A percentile compares a stretch with the other conserved stretches of the same genome.
Evolutionary conservation across 64 coral and sea anemone genomes (phyloP).

Genomic region (Montipora sp.): DNA sequence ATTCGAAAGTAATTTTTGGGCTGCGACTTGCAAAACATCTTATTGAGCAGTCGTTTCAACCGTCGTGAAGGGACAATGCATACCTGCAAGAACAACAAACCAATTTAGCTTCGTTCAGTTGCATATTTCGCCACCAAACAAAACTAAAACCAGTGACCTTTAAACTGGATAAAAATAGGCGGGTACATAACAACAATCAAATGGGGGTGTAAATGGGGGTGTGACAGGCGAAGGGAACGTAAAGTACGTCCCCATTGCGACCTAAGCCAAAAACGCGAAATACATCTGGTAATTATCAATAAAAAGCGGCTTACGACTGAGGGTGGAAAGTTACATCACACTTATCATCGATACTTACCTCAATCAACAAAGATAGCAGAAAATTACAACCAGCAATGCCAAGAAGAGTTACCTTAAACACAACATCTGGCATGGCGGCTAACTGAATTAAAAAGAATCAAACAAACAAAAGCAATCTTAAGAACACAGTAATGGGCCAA

Average conservation of each 20-base stretch:
- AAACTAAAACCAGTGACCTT: too few species aligned
- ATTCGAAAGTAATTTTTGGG: slow-evolving; percentile 40
- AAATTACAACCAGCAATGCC: slow-evolving; percentile 58
- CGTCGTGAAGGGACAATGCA: slow-evolving; percentile 15
- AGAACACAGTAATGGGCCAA: background rate
- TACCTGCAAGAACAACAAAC: background rate
- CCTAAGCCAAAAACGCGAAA: background rate
- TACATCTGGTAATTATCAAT: background rate
- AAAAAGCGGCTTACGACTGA: too few species aligned
- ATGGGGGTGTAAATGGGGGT: too few species aligned
- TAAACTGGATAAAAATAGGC: too few species aligned
- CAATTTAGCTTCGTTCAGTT: too few species aligned
- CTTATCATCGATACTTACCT: slow-evolving; percentile 39
- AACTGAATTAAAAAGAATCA: slow-evolving; percentile 21
- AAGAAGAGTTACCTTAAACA: slow-evolving; percentile 46
- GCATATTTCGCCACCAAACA: too few species aligned
- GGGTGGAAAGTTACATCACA: too few species aligned
- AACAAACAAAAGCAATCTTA: background rate
- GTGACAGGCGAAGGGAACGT: too few species aligned
- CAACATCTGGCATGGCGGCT: slow-evolving; percentile 35
- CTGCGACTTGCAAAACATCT: slow-evolving; percentile 4
- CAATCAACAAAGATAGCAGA: slow-evolving; percentile 59
- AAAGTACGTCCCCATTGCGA: too few species aligned
- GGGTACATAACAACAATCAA: too few species aligned
- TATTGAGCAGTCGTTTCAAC: slow-evolving; percentile 28